phyloP scores from a whole-genome alignment of 2,113 vertebrate genomes.

The Conger conger region DNA sequence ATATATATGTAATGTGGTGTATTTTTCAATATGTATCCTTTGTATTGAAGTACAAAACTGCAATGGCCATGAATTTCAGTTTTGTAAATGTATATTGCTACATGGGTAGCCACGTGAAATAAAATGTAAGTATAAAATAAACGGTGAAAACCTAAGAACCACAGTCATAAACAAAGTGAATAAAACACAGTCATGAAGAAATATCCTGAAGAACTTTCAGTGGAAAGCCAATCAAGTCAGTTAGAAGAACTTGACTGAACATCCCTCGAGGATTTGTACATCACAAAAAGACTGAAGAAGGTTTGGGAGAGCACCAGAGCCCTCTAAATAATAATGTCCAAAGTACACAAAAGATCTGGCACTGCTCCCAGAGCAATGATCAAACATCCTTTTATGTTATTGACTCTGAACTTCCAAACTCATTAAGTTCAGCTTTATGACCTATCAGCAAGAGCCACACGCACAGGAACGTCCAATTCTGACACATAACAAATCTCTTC shows the following conservation, averaged over 20 bases:
- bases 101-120: no score
- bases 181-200: background rate
- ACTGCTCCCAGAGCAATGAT: background rate
- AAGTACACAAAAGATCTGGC: background rate
- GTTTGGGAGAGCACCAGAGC: background rate
- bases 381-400: background rate
- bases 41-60: no score
- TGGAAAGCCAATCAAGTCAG: background rate
- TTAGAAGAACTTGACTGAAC: background rate
- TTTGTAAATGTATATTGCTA: no score
- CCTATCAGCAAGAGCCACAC: background rate
- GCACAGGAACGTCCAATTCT: background rate
- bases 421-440: background rate
- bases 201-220: background rate
- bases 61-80: no score
- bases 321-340: background rate
- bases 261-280: no score
- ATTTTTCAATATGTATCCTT: no score
- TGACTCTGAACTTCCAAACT: conserved; percentile 6
- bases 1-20: no score
- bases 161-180: background rate
- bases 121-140: no score
- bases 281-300: background rate
- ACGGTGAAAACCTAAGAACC: no score
- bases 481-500: no score